Conservation (phyloP, 1,140 invertebrate species). For the Cotesia vestalis region DNA sequence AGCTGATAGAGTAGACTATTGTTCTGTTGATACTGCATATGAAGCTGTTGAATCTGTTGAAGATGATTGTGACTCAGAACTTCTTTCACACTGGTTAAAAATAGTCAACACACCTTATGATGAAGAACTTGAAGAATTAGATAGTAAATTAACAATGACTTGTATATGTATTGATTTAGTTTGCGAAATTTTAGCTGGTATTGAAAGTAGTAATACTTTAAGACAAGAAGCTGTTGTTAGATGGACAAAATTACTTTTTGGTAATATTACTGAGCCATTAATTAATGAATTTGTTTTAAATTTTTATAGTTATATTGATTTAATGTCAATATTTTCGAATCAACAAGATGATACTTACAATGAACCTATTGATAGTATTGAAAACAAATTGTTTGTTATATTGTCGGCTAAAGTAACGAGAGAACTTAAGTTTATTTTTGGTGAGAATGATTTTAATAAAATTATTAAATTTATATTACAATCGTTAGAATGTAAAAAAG, state of each 20-base stretch:
- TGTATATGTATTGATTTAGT: slow-evolving; percentile 55
- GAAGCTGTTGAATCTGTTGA: slow-evolving; percentile 59
- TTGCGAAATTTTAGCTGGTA: slow-evolving; percentile 56
- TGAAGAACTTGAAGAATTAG: slow-evolving; percentile 60
- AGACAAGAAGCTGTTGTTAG: slow-evolving; percentile 58
- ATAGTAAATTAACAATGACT: slow-evolving; percentile 55
- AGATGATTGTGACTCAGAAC: slow-evolving; percentile 52
- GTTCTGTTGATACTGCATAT: slow-evolving; percentile 59
- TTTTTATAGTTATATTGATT: slow-evolving; percentile 38
- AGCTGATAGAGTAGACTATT: slow-evolving; percentile 56
- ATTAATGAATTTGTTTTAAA: slow-evolving; percentile 48
- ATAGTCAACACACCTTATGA: slow-evolving; percentile 55
- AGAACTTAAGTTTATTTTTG: slow-evolving; percentile 47
- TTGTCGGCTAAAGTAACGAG: slow-evolving; percentile 41
- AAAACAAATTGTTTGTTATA: slow-evolving; percentile 42
- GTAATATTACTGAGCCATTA: slow-evolving; percentile 54
- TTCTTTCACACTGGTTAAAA: slow-evolving; percentile 56
- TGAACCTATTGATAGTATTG: slow-evolving; percentile 30
- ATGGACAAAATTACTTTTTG: slow-evolving; percentile 57
- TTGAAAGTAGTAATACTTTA: slow-evolving; percentile 54
- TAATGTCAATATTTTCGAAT: slow-evolving; percentile 34
- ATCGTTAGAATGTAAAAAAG: slow-evolving; percentile 46
- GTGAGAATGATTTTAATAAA: slow-evolving; percentile 44
- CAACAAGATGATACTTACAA: slow-evolving; percentile 31
- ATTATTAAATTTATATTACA: slow-evolving; percentile 47